Conservation (phyloP, 2,888 invertebrate genomes). For the Hetaerina titia region DNA sequence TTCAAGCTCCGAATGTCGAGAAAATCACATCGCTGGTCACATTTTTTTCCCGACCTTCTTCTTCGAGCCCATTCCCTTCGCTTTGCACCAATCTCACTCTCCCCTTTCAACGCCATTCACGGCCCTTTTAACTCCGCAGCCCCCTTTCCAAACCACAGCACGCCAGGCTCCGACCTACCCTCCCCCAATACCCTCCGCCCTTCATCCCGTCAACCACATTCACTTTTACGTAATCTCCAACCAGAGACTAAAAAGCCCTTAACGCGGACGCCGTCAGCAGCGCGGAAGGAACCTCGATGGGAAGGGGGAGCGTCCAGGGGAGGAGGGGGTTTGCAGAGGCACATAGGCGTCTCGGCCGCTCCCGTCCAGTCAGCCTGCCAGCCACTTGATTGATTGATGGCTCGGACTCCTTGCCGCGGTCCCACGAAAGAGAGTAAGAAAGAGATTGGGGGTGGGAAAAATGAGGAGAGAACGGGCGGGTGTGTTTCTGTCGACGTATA, state of each 20-base stretch:
- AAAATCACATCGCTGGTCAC: not conserved
- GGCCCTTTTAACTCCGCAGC: not conserved
- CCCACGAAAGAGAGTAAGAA: not conserved
- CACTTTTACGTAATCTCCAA: not conserved
- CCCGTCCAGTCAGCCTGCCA: slow-evolving; percentile 39
- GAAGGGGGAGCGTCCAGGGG: not conserved
- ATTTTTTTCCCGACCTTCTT: not conserved
- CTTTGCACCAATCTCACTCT: not conserved
- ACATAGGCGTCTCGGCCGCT: not conserved
- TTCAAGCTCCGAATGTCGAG: not conserved
- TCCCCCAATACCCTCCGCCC: not conserved
- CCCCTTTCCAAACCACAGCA: not conserved
- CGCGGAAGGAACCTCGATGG: not conserved
- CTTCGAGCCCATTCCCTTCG: not conserved
- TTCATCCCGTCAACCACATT: not conserved
- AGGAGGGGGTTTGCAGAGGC: not conserved
- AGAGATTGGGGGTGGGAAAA: not conserved
- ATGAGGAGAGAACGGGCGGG: not conserved
- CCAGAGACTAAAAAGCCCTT: not conserved
- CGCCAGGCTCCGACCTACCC: not conserved
- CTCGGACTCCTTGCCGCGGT: slow-evolving; percentile 2
- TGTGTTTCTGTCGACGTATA: not conserved
- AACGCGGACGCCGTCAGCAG: not conserved
- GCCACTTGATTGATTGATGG: slow-evolving; percentile 54
- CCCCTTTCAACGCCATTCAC: slow-evolving; percentile 4